Conservation (phyloP, 2,888 invertebrate genomes). For the Cremastinae sp. region DNA sequence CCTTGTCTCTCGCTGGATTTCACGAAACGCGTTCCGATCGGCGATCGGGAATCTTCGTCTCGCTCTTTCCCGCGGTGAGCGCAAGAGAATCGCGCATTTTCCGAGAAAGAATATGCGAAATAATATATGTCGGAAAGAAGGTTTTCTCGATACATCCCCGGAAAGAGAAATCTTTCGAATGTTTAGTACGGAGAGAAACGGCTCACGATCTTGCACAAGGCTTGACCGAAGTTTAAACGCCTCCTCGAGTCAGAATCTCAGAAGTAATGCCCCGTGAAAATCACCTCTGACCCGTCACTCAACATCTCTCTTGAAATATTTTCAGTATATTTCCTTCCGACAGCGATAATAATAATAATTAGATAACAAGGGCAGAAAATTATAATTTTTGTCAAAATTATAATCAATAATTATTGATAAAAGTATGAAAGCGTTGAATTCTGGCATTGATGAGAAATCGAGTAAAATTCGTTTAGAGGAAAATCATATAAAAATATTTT, state of each 20-base stretch:
- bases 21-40: constrained; percentile 73
- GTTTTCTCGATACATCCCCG: constrained; percentile 29
- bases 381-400: too few species aligned
- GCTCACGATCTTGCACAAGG: constrained; percentile 16
- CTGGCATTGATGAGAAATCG: too few species aligned
- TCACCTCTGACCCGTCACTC: constrained; percentile 65
- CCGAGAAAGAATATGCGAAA: constrained; percentile 12
- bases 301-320: constrained; percentile 49
- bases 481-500: too few species aligned
- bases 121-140: constrained; percentile 22
- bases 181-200: constrained; percentile 27
- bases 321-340: not conserved
- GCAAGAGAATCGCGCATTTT: constrained; percentile 12
- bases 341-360: too few species aligned
- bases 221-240: constrained; percentile 58
- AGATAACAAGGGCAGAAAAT: too few species aligned
- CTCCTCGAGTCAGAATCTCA: constrained; percentile 58
- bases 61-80: constrained; percentile 25
- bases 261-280: constrained; percentile 66
- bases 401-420: too few species aligned
- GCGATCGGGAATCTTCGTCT: constrained; percentile 39
- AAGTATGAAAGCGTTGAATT: too few species aligned
- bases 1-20: constrained; percentile 78
- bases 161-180: constrained; percentile 53
- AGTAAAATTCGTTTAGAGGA: too few species aligned